phyloP scores from a whole-genome alignment of 1,140 invertebrate species.

The Drosophila pruinosa region DNA sequence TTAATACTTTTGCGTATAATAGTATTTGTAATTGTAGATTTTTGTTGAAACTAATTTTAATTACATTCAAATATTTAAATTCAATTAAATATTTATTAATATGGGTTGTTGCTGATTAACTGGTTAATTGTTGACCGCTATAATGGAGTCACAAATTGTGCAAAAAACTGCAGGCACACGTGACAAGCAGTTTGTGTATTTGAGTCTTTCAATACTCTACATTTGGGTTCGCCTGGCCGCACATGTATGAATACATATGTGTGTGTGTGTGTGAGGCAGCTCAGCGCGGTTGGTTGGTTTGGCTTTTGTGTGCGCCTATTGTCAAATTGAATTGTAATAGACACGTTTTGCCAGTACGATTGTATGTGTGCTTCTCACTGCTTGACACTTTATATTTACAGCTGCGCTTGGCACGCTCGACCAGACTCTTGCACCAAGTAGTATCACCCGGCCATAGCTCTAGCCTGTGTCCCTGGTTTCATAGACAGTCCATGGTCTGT shows the following conservation, averaged over 20 bases:
- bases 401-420: constrained; percentile 69
- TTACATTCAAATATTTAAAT: too few species aligned
- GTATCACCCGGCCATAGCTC: neutral
- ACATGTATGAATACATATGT: constrained; percentile 10
- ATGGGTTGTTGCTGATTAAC: too few species aligned
- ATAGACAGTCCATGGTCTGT: constrained; percentile 20
- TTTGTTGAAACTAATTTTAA: too few species aligned
- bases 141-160: too few species aligned
- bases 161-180: too few species aligned
- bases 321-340: constrained; percentile 81
- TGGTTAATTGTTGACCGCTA: too few species aligned
- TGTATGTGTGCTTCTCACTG: constrained; percentile 19
- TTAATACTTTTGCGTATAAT: too few species aligned
- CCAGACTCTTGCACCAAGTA: constrained; percentile 27
- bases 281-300: constrained; percentile 69
- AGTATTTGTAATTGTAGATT: too few species aligned
- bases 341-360: constrained; percentile 66
- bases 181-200: constrained; percentile 11
- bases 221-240: constrained; percentile 34
- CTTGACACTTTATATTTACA: constrained; percentile 78
- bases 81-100: too few species aligned
- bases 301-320: constrained; percentile 79
- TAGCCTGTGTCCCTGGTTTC: neutral
- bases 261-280: constrained; percentile 29
- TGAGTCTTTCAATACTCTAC: constrained; percentile 33